Base-by-base conservation (phyloP, 2,888 invertebrate species). In the Panzeria rudis region DNA sequence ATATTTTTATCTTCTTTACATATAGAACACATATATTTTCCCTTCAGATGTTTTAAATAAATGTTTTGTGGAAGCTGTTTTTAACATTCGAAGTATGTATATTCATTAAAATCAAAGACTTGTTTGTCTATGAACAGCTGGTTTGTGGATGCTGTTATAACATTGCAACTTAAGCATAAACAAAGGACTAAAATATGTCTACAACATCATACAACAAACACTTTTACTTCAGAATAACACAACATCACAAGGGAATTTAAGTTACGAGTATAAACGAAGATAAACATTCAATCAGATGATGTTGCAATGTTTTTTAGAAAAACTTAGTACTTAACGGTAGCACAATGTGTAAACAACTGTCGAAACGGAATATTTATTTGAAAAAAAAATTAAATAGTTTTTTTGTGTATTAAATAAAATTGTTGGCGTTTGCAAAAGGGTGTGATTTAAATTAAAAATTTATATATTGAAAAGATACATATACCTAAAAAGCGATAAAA, bases 281-380 rank as follows among this genome's bases (percentile, higher is more conserved):
- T 8, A 50, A 62, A 7, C 61, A 29, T 59, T 41, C 56, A 71
- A 71, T 71, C 76, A 84, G 75, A 76, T 72, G 80, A 80, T 84
- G 76, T 68, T 72, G 50, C 77, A 73, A 76, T 72, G 38, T 54
- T 68, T 29, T 81, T 77, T 54, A 81, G 66, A 66, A 81, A 72
- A 64, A 72, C 52, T 84, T 84, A 84, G 84, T 84, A 73, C 81
- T 84, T 81, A 81, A 69, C 81, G 84, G 84, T 84, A 77, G 72
- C 81, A 81, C 81, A 81, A 84, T 54, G 84, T 77, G 84, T 68
- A 66, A 77, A 77, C 84, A 81, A 84, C 81, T 52, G 5, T 38
- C 20, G 4, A 20, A 71, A 56, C 64, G 71, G 71, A 76, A 64
- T 13, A 56, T 41, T 56, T 7, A 20, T 59, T 32, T n/a, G 32